Conservation (phyloP, 2,888 invertebrate species). For the Trachelus stipa region DNA sequence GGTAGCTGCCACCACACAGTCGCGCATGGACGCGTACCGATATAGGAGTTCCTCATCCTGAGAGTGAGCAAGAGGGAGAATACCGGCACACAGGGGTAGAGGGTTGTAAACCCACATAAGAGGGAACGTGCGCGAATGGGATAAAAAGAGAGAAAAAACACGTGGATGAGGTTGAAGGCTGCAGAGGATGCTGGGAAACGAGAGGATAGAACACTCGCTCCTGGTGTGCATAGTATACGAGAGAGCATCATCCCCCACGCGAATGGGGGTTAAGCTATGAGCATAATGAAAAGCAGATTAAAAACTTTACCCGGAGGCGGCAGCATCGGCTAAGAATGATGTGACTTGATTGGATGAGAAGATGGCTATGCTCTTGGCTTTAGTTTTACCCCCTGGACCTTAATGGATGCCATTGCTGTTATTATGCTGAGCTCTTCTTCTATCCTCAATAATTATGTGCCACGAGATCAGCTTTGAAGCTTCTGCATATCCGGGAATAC, state of each 20-base stretch:
- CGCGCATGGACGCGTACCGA: constrained; percentile 7
- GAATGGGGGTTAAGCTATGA: constrained; percentile 29
- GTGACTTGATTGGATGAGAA: constrained; percentile 1
- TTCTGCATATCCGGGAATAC: not conserved
- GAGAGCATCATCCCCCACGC: constrained; percentile 10
- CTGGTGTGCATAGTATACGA: not conserved
- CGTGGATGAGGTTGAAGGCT: not conserved
- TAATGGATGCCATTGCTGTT: not conserved
- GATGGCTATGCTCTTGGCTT: not conserved
- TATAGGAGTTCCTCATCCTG: not conserved
- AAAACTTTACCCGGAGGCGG: constrained; percentile 37
- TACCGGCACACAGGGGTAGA: not conserved
- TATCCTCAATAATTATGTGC: not conserved
- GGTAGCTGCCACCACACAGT: constrained; percentile 17
- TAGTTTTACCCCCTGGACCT: not conserved
- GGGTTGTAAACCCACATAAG: constrained; percentile 1
- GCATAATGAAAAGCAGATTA: constrained; percentile 54
- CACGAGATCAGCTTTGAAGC: not conserved
- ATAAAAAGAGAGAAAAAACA: not conserved
- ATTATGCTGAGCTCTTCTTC: not conserved
- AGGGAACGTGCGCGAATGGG: not conserved
- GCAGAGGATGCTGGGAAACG: not conserved
- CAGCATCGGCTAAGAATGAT: constrained; percentile 2
- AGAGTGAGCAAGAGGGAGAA: not conserved
- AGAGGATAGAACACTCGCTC: not conserved